Conservation (phyloP, 92 coral and sea anemone species). For the Scolanthus callimorphus region DNA sequence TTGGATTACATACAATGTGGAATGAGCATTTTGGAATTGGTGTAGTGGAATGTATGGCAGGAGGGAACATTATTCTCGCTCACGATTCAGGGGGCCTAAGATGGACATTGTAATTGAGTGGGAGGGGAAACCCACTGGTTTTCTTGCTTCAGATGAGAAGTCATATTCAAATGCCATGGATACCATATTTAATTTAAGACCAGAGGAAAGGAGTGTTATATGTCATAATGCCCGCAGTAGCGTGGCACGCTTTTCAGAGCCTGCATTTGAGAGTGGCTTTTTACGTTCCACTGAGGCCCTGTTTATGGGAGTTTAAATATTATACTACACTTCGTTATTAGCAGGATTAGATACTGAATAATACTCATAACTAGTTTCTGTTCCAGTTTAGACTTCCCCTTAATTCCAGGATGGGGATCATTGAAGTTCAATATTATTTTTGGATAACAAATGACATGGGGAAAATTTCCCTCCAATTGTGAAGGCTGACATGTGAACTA, state of each 20-base stretch:
- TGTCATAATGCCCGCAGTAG: constrained; percentile 89
- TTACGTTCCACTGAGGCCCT: constrained; percentile 75
- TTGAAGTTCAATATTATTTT: no score
- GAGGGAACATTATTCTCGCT: constrained; percentile 82
- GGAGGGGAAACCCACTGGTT: constrained; percentile 93
- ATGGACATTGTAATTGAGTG: constrained; percentile 98
- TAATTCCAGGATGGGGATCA: no score
- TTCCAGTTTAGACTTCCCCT: no score
- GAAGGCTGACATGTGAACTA: no score
- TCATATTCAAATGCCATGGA: constrained; percentile 92
- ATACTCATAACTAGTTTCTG: no score
- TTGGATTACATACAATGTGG: constrained; percentile 99
- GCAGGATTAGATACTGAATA: no score
- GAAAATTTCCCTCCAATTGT: no score
- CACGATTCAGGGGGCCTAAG: constrained; percentile 97
- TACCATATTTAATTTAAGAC: constrained; percentile 62
- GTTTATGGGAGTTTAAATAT: constrained; percentile 51
- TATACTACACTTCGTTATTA: no score
- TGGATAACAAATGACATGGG: no score
- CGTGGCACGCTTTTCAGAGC: constrained; percentile 86
- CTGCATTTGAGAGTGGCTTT: constrained; percentile 88
- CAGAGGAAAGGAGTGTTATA: constrained; percentile 74
- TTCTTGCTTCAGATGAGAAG: constrained; percentile 77
- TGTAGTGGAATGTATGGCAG: constrained; percentile 97
- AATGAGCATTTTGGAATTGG: constrained; percentile 99